A percentile compares a stretch with the other conserved stretches of the same genome.
These are phyloP conservation scores for Apodemia duryi DNA, from an alignment of 2,888 invertebrate species.

Conservation along the genomic window DNA sequence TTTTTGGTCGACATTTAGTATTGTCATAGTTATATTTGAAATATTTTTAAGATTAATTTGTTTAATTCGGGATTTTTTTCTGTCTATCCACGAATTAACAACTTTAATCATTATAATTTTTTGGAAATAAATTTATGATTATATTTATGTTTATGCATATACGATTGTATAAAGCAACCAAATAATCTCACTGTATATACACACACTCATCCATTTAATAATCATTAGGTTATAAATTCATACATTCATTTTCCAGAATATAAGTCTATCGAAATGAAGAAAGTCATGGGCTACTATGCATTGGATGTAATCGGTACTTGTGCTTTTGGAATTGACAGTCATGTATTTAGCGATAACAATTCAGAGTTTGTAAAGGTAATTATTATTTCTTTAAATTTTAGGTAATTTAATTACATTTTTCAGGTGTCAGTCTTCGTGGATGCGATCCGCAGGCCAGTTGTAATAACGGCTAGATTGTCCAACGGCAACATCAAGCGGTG, in stretches of 20 bases:
- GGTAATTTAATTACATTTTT: neutral
- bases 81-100: too few relatives aligned
- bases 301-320: constrained; percentile 78
- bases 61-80: too few relatives aligned
- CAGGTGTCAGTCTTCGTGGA: constrained; percentile 49
- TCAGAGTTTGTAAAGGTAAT: constrained; percentile 71
- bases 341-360: constrained; percentile 67
- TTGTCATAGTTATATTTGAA: too few relatives aligned
- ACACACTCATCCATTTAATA: neutral
- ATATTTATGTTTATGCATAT: too few relatives aligned
- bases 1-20: too few relatives aligned
- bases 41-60: too few relatives aligned
- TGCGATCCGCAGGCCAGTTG: constrained; percentile 47
- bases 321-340: constrained; percentile 77
- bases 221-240: neutral
- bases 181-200: too few relatives aligned
- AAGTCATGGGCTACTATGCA: constrained; percentile 74
- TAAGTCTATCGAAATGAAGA: constrained; percentile 74
- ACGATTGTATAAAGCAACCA: too few relatives aligned
- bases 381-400: constrained; percentile 13
- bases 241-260: constrained; percentile 48
- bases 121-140: too few relatives aligned
- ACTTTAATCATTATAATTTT: too few relatives aligned
- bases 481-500: constrained; percentile 39
- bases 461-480: constrained; percentile 38